These are phyloP conservation scores for Ceryle rudis DNA, from an alignment of 2,797 vertebrate genomes.

Conservation along the genomic window DNA sequence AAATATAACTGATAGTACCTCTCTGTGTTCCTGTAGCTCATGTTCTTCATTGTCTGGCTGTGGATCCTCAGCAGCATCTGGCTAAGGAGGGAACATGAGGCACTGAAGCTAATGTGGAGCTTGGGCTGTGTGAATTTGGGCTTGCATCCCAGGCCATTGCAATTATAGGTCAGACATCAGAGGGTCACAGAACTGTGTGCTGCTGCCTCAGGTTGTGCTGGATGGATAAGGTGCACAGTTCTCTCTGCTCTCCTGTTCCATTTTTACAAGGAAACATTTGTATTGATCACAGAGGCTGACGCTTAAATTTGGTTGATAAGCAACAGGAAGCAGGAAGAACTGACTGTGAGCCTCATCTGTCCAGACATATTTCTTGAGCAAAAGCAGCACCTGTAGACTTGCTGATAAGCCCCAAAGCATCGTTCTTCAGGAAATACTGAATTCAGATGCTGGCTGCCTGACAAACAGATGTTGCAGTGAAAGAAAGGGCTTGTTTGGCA, in stretches of 20 bases:
- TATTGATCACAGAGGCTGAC: background rate
- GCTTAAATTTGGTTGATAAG: background rate
- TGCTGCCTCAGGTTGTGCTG: background rate
- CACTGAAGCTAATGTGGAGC: background rate
- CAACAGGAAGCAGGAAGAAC: background rate
- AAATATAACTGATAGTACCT: background rate
- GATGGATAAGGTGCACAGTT: background rate
- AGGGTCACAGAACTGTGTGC: rapidly evolving
- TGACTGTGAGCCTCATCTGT: background rate
- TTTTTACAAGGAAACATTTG: background rate
- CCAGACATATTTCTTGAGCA: background rate
- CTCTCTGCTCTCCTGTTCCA: background rate
- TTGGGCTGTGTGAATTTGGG: background rate
- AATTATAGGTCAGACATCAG: background rate
- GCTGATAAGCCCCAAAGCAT: background rate
- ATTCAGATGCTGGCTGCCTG: background rate
- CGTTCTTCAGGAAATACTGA: background rate
- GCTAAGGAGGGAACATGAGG: background rate
- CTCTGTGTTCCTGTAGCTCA: background rate
- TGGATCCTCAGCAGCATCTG: background rate
- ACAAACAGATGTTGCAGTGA: background rate
- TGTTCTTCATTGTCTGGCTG: background rate
- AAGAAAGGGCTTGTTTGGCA: background rate
- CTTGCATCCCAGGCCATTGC: background rate
- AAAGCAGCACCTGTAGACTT: constrained; percentile 12